A percentile compares a stretch with the other conserved stretches of the same genome.
Evolutionary conservation across 2,888 invertebrate genomes (phyloP).

Genomic region (Phania funesta): DNA sequence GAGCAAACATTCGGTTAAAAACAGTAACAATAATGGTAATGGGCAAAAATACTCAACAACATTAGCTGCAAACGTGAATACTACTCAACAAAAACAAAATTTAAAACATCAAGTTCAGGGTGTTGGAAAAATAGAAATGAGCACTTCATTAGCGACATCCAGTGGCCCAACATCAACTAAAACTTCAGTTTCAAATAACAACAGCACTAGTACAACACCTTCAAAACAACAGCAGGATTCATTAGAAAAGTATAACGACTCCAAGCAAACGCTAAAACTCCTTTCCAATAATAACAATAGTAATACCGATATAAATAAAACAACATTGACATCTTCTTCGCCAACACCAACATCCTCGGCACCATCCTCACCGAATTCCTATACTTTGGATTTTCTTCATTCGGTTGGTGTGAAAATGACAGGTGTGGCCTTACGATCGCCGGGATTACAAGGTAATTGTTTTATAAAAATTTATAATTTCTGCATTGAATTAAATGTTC

Average conservation of each 20-base stretch:
- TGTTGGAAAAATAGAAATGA: constrained; percentile 33
- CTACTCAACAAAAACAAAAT: constrained; percentile 18
- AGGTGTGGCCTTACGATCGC: constrained; percentile 58
- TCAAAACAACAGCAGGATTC: neutral
- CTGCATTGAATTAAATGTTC: neutral
- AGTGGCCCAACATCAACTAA: constrained; percentile 52
- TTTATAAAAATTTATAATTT: neutral
- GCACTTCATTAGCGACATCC: constrained; percentile 27
- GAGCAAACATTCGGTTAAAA: neutral
- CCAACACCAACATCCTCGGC: neutral
- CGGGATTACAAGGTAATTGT: constrained; percentile 25
- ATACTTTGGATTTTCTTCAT: constrained; percentile 75
- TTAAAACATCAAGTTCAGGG: constrained; percentile 21
- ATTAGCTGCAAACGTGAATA: constrained; percentile 5
- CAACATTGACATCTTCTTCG: neutral
- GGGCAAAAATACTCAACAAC: constrained; percentile 7
- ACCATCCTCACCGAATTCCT: constrained; percentile 68
- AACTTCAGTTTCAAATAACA: neutral
- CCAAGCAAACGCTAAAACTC: constrained; percentile 12
- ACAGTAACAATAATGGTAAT: constrained; percentile 1
- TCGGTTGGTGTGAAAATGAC: constrained; percentile 75
- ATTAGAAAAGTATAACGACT: neutral
- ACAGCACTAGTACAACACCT: neutral
- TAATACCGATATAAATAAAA: constrained; percentile 15
- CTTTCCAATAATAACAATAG: neutral